Percentiles rank a stretch among this genome's conserved stretches.
Conservation (phyloP, 2,113 vertebrate species). For the Prietella phreatophila region DNA sequence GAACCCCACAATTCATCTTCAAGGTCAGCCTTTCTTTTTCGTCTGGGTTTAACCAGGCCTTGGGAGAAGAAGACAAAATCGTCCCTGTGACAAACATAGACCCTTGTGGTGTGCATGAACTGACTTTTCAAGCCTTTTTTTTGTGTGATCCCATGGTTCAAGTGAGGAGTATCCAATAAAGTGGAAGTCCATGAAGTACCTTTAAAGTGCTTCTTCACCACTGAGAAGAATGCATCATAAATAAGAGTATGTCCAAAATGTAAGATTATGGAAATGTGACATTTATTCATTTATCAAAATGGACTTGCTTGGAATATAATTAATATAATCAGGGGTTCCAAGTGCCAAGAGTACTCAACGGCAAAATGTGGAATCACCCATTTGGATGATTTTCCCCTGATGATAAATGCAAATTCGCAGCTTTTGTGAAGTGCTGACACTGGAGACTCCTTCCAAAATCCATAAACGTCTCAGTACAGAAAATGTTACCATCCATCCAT, state of each 20-base stretch:
- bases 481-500: too few relatives aligned
- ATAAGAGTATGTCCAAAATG: neutral
- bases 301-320: neutral
- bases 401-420: neutral
- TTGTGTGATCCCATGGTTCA: conserved; percentile 24
- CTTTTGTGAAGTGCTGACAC: too few relatives aligned
- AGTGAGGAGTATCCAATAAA: conserved; percentile 47
- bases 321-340: neutral
- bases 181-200: neutral
- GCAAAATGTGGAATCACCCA: neutral
- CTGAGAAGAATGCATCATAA: neutral
- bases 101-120: conserved; percentile 54
- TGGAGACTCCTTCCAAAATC: too few relatives aligned
- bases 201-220: neutral
- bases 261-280: neutral
- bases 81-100: conserved; percentile 46
- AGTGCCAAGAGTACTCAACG: neutral
- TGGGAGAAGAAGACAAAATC: conserved; percentile 38
- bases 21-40: conserved; percentile 62
- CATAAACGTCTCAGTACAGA: too few relatives aligned
- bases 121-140: conserved; percentile 52
- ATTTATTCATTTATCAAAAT: neutral
- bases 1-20: conserved; percentile 63
- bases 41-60: conserved; percentile 58
- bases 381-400: neutral